A percentile compares a stretch with the other conserved stretches of the same genome.
Conservation (phyloP, 1,140 invertebrate species). For the Pemphigus obesinymphae region DNA sequence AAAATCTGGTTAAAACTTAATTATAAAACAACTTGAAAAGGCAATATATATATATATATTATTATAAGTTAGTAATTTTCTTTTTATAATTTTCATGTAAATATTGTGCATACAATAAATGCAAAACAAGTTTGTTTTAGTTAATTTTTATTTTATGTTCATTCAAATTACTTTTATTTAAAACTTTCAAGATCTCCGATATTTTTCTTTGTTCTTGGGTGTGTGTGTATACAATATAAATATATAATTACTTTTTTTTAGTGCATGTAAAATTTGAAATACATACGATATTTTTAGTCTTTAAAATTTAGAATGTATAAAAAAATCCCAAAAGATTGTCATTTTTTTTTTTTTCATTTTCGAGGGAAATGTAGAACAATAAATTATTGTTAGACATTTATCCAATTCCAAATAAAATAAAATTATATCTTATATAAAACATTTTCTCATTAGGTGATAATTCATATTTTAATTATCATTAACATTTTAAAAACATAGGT, state of each 20-base stretch:
- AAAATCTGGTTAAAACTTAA: not conserved
- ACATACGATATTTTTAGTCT: not conserved
- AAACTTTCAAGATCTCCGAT: slow-evolving; percentile 17
- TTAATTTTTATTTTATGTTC: slow-evolving; percentile 16
- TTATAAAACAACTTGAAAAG: not conserved
- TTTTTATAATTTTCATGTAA: slow-evolving; percentile 12
- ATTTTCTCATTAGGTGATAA: not conserved
- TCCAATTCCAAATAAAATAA: not conserved
- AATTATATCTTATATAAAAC: not conserved
- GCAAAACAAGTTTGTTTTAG: slow-evolving; percentile 15
- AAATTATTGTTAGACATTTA: not conserved
- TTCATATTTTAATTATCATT: not conserved
- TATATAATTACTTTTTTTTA: not conserved
- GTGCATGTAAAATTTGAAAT: not conserved
- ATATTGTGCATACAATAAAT: slow-evolving; percentile 11
- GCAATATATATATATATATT: slow-evolving; percentile 4
- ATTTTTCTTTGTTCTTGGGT: slow-evolving; percentile 15
- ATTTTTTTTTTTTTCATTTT: not conserved
- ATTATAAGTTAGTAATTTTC: not conserved
- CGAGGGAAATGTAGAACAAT: not conserved
- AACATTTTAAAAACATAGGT: not conserved
- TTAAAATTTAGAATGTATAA: not conserved
- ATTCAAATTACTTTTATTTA: slow-evolving; percentile 14
- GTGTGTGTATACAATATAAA: not conserved
- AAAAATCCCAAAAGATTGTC: not conserved